Base-by-base conservation (phyloP, 2,888 invertebrate species). In the Exocentrus adspersus region DNA sequence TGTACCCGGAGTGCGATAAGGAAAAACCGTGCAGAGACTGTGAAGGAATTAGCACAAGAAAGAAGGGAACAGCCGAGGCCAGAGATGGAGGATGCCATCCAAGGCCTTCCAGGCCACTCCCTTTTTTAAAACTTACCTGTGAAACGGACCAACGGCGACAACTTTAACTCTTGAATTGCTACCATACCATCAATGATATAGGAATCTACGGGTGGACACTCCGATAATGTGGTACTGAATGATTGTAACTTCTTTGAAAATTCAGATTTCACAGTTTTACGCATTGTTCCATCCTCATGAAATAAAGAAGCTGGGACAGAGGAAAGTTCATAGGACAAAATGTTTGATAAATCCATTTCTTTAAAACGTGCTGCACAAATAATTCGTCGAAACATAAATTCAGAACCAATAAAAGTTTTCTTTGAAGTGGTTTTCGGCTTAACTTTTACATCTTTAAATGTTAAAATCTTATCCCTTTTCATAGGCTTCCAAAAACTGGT, bases 231-330 rank as follows among this genome's bases (percentile, higher is more conserved):
- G 9, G 19, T 46, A 57, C 37, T 17, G 24, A 43, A 19, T 9
- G 28, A 45, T 21, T 20, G 24, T 45, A 30, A 5, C 54, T 67
- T 67, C 57, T 67, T 62, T 10, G 32, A 14, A 12, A 67, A 43
- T 14, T 69, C 69, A 54, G 65, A 62, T 59, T 67, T 65, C 30
- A 46, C 30, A 30, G 48, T 57, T 30, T 69, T 69, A 20, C 67
- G 37, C 64, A 64, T 69, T 4, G 60, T 53, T n/a, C 66, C 66
- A 53, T 69, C 64, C 21, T 69, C 60, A 57, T 67, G 48, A 43
- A 69, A 69, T 43, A 60, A 41, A n/a, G 41, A 41, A 6, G 41
- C n/a, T 41, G 41, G 41, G 9, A 67, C 64, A 4, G 54, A 37
- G 17, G 66, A 54, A 1, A 64, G 45, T 62, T 69, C 64, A 17